Evolutionary conservation across 1,140 invertebrate species (phyloP).

Genomic region (Bombus pascuorum): DNA sequence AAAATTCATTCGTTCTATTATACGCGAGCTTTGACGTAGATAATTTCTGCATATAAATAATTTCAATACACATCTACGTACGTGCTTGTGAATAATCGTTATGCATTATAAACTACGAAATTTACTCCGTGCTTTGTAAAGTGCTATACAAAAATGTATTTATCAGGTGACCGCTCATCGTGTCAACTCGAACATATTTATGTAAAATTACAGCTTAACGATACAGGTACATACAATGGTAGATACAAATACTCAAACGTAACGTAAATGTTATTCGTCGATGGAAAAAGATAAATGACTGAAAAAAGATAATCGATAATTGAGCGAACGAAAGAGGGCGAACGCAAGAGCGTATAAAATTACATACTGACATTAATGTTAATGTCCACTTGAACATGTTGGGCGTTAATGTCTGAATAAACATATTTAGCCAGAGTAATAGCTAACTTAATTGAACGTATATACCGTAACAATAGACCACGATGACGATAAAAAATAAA

Average conservation of each 20-base stretch:
- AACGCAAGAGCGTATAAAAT: constrained; percentile 43
- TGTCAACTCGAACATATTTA: too few relatives aligned
- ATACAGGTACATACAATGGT: not conserved
- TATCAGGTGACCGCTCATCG: not conserved
- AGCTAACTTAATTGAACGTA: constrained; percentile 58
- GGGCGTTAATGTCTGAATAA: constrained; percentile 68
- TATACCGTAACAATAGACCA: not conserved
- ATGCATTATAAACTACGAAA: too few relatives aligned
- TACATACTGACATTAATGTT: constrained; percentile 45
- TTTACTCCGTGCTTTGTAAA: too few relatives aligned
- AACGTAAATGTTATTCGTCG: not conserved
- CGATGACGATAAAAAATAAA: not conserved
- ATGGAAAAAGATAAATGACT: not conserved
- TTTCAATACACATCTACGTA: too few relatives aligned
- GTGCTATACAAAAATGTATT: not conserved
- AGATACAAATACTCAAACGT: not conserved
- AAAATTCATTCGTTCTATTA: too few relatives aligned
- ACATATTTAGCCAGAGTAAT: constrained; percentile 58
- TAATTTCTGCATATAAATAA: too few relatives aligned
- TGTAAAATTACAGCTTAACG: not conserved
- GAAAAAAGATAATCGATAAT: not conserved
- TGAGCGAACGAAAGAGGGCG: constrained; percentile 1
- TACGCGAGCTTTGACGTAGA: too few relatives aligned
- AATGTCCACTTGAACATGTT: constrained; percentile 61
- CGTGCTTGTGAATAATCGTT: too few relatives aligned